Percentiles rank a stretch among this genome's conserved stretches.
Evolutionary conservation across 2,797 vertebrate genomes (phyloP).

Genomic region (Vireo griseus): DNA sequence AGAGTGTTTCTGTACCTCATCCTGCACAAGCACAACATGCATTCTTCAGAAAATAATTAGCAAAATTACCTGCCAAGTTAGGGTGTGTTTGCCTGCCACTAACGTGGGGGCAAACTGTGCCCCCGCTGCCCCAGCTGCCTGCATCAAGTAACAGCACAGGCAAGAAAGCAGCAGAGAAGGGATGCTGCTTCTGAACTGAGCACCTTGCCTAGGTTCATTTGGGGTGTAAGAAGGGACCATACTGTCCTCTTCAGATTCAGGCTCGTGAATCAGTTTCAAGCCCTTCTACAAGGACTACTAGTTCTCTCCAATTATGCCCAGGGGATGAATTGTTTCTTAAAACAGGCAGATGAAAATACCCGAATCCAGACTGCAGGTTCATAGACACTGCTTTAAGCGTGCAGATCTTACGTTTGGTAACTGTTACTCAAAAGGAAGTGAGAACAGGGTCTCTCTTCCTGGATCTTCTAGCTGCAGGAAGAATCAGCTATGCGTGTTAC

Average conservation of each 20-base stretch:
- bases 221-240: neutral
- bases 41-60: neutral
- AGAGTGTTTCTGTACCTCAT: neutral
- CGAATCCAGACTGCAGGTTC: neutral
- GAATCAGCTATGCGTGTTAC: conserved; percentile 5
- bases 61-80: neutral
- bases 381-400: neutral
- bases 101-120: neutral
- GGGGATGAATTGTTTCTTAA: neutral
- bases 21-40: neutral
- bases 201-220: neutral
- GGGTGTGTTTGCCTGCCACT: neutral
- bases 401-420: neutral
- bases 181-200: neutral
- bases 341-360: neutral
- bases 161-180: neutral
- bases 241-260: neutral
- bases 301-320: neutral
- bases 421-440: conserved; percentile 19
- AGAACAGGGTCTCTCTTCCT: conserved; percentile 48
- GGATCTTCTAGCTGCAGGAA: conserved; percentile 38
- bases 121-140: neutral
- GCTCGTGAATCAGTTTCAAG: neutral
- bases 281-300: neutral
- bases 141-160: neutral